phyloP scores from a whole-genome alignment of 1,140 invertebrate species.

The Saxidomus purpurata region DNA sequence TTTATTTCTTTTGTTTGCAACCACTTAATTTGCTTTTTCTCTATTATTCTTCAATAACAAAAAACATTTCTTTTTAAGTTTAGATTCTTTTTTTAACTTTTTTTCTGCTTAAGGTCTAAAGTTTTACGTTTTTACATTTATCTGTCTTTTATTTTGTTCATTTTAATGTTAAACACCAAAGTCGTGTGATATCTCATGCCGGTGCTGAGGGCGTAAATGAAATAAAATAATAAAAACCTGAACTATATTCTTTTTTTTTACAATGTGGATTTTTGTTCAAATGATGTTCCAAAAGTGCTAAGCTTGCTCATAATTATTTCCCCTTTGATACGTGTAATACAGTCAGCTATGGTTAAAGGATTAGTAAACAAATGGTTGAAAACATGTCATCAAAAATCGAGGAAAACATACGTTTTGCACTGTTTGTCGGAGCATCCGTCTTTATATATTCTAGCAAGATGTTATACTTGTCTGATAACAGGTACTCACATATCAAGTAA shows the following conservation, averaged over 20 bases:
- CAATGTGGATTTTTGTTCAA: too few relatives aligned
- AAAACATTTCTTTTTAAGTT: neutral
- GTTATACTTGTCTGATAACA: too few relatives aligned
- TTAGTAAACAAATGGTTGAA: too few relatives aligned
- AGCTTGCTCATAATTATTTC: too few relatives aligned
- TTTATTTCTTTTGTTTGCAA: neutral
- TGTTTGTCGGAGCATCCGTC: too few relatives aligned
- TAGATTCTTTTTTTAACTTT: neutral
- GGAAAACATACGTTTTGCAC: too few relatives aligned
- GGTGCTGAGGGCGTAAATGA: conserved; percentile 47
- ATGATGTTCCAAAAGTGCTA: too few relatives aligned
- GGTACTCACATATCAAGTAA: too few relatives aligned
- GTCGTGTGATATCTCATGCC: conserved; percentile 49
- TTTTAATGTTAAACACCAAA: conserved; percentile 42
- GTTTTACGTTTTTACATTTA: neutral
- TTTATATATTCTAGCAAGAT: too few relatives aligned
- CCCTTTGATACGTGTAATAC: too few relatives aligned
- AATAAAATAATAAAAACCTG: conserved; percentile 31
- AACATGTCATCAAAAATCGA: too few relatives aligned
- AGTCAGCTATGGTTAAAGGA: too few relatives aligned
- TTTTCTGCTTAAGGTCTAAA: neutral
- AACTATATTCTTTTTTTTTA: neutral
- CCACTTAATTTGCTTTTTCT: neutral
- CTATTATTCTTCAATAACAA: neutral
- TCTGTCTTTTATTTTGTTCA: neutral